Evolutionary conservation across 2,797 vertebrate genomes (phyloP).

Genomic region (Centropyge bicolor): DNA sequence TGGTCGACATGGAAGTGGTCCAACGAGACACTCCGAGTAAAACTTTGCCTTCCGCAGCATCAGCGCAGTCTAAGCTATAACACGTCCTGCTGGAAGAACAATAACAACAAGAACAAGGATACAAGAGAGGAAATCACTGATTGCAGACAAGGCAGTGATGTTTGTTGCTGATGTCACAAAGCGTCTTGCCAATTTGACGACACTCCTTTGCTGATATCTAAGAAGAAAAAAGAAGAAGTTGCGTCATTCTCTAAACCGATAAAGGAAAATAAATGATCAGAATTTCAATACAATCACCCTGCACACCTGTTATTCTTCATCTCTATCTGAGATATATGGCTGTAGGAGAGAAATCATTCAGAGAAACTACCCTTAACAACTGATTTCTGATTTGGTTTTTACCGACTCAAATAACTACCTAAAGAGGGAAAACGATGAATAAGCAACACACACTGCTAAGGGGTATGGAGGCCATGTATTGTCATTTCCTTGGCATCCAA

Average conservation of each 20-base stretch:
- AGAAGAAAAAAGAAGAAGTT: constrained; percentile 36
- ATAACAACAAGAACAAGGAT: constrained; percentile 84
- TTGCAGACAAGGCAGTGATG: constrained; percentile 89
- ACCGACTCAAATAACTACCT: constrained; percentile 2
- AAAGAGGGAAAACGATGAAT: constrained; percentile 12
- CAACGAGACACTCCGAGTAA: constrained; percentile 43
- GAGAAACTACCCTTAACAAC: not conserved
- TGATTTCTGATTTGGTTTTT: constrained; percentile 1
- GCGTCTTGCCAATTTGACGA: constrained; percentile 75
- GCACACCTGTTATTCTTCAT: not conserved
- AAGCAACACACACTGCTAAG: constrained; percentile 13
- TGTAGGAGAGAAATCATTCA: not conserved
- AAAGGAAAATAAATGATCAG: not conserved
- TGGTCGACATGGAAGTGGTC: constrained; percentile 49
- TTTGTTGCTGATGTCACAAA: constrained; percentile 78
- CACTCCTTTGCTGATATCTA: constrained; percentile 88
- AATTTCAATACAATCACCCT: not conserved
- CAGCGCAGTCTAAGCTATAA: constrained; percentile 11
- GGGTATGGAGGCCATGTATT: constrained; percentile 3
- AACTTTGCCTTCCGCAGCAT: constrained; percentile 29
- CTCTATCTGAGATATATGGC: not conserved
- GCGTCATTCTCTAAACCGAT: constrained; percentile 4
- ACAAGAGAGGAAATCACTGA: constrained; percentile 93
- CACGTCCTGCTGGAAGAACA: constrained; percentile 18
- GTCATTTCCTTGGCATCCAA: constrained; percentile 12